Evolutionary conservation across 2,797 vertebrate species (phyloP).

Genomic region (Fundulus diaphanus): DNA sequence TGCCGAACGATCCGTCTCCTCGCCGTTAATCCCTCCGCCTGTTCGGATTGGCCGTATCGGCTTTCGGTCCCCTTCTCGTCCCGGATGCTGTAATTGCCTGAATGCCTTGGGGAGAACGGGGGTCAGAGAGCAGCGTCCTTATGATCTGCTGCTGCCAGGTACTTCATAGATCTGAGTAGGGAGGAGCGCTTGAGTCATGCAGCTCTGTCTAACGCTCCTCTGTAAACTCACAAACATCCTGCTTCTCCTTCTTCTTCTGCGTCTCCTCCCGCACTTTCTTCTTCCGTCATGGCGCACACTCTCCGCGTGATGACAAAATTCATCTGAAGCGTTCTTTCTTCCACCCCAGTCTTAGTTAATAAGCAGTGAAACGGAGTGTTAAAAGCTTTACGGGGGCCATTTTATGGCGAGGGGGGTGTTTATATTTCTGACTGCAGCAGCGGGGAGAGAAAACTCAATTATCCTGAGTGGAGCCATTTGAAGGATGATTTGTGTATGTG

Average conservation of each 20-base stretch:
- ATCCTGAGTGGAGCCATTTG: slow-evolving; percentile 64
- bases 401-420: slow-evolving; percentile 36
- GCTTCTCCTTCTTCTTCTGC: slow-evolving; percentile 1
- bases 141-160: slow-evolving; percentile 28
- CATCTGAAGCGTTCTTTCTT: not conserved
- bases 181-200: slow-evolving; percentile 34
- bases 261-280: not conserved
- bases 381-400: slow-evolving; percentile 29
- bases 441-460: slow-evolving; percentile 64
- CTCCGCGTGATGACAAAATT: not conserved
- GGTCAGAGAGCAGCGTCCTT: slow-evolving; percentile 37
- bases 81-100: slow-evolving; percentile 50
- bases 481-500: slow-evolving; percentile 44
- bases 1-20: slow-evolving; percentile 61
- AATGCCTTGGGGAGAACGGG: slow-evolving; percentile 45
- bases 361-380: slow-evolving; percentile 30
- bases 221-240: slow-evolving; percentile 22
- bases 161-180: not conserved
- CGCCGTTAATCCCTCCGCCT: slow-evolving; percentile 57
- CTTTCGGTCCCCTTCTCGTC: slow-evolving; percentile 34
- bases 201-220: slow-evolving; percentile 33
- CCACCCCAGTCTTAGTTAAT: slow-evolving; percentile 23
- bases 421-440: slow-evolving; percentile 48
- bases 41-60: slow-evolving; percentile 55
- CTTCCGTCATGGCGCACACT: not conserved